A percentile compares a stretch with the other conserved stretches of the same genome.
Conservation (phyloP, 1,140 invertebrate species). For the Kradibia gibbosae region DNA sequence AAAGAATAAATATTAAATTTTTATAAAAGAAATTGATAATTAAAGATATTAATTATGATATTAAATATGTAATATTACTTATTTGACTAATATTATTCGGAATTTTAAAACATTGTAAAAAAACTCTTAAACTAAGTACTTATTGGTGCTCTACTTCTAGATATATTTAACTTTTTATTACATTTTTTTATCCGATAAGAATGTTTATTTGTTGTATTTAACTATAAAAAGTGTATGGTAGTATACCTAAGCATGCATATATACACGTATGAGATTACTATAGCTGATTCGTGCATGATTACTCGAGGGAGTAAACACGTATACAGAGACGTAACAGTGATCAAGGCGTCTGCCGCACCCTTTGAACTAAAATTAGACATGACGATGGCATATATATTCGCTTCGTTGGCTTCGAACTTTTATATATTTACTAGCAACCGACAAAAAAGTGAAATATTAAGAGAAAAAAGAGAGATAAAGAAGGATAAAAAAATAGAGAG, state of each 20-base stretch:
- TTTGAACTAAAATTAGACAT: constrained; percentile 69
- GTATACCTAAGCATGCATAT: background rate
- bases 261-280: background rate
- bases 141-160: no score
- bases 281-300: background rate
- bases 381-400: constrained; percentile 64
- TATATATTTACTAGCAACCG: constrained; percentile 32
- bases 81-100: no score
- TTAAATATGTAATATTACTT: no score
- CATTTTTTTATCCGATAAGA: background rate
- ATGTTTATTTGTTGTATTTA: background rate
- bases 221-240: background rate
- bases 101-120: no score
- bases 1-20: no score
- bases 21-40: no score
- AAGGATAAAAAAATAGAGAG: background rate
- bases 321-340: background rate
- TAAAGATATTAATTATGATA: no score
- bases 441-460: background rate
- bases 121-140: no score
- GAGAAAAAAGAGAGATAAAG: background rate
- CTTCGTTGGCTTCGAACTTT: constrained; percentile 60
- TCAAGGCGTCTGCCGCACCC: constrained; percentile 55
- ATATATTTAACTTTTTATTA: background rate
- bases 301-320: constrained; percentile 3